Conservation (phyloP, 2,797 vertebrate species). For the Champsocephalus gunnari region DNA sequence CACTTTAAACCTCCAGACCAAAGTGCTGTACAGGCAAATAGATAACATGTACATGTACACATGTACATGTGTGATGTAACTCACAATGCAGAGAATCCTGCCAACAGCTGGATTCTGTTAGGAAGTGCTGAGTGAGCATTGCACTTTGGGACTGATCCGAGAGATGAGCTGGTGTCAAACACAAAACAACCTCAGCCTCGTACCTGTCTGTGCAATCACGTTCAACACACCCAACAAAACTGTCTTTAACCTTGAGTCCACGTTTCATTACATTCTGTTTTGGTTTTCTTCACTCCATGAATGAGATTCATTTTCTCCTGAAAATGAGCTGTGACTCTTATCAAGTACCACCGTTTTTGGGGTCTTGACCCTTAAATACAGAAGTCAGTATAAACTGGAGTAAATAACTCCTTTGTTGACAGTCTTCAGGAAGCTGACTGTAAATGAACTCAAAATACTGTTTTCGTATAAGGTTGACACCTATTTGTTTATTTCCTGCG, state of each 20-base stretch:
- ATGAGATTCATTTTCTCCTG: slow-evolving; percentile 14
- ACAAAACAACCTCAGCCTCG: not conserved
- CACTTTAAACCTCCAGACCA: too few species aligned
- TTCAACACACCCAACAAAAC: not conserved
- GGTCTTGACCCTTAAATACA: slow-evolving; percentile 29
- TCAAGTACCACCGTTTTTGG: slow-evolving; percentile 4
- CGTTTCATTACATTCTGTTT: slow-evolving; percentile 7
- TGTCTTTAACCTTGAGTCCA: not conserved
- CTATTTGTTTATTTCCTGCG: slow-evolving; percentile 2
- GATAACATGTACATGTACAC: too few species aligned
- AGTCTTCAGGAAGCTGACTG: slow-evolving; percentile 3
- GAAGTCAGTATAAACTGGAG: slow-evolving; percentile 2
- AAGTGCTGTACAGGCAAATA: too few species aligned
- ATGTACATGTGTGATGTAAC: slow-evolving; percentile 16
- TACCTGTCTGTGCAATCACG: slow-evolving; percentile 1
- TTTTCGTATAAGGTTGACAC: slow-evolving; percentile 11
- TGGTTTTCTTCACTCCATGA: not conserved
- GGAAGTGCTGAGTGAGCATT: slow-evolving; percentile 25
- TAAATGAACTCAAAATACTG: slow-evolving; percentile 18
- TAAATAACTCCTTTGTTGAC: slow-evolving; percentile 24
- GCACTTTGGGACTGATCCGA: slow-evolving; percentile 16
- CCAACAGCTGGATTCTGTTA: slow-evolving; percentile 46
- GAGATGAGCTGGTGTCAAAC: slow-evolving; percentile 23
- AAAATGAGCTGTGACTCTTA: slow-evolving; percentile 29
- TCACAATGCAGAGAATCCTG: not conserved